Evolutionary conservation across 2,888 invertebrate species (phyloP).

Genomic region (Crocallis elinguaria): DNA sequence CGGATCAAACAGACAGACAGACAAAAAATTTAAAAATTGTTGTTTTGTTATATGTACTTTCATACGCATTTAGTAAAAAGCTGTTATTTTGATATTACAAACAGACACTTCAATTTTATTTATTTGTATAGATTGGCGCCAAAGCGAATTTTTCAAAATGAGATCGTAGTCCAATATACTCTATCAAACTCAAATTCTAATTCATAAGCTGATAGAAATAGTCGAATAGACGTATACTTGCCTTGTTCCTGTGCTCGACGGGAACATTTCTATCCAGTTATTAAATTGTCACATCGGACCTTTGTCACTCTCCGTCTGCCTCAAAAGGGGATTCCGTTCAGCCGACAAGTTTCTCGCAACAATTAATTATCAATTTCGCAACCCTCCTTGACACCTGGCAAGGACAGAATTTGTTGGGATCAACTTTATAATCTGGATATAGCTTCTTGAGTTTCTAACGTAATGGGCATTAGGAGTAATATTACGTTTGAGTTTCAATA

Average conservation of each 20-base stretch:
- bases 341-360: slow-evolving; percentile 77
- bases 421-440: slow-evolving; percentile 26
- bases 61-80: no score
- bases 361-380: slow-evolving; percentile 81
- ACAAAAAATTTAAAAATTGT: no score
- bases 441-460: slow-evolving; percentile 26
- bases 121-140: no score
- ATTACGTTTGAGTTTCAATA: no score
- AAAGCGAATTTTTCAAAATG: no score
- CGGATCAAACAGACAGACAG: no score
- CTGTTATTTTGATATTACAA: no score
- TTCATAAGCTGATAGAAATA: no score
- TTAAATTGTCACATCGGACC: slow-evolving; percentile 81
- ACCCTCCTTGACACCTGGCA: slow-evolving; percentile 72
- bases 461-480: slow-evolving; percentile 13
- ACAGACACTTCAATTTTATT: no score
- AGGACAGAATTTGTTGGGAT: slow-evolving; percentile 38
- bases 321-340: slow-evolving; percentile 81
- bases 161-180: no score
- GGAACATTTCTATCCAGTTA: slow-evolving; percentile 72
- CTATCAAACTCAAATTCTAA: no score
- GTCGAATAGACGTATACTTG: not conserved
- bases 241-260: slow-evolving; percentile 35
- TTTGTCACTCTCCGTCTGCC: slow-evolving; percentile 58
- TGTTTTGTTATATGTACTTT: no score